Evolutionary conservation across 2,888 invertebrate genomes (phyloP), one percentile per base, ranked within the genome.

Genomic region (Atrina japonica): DNA sequence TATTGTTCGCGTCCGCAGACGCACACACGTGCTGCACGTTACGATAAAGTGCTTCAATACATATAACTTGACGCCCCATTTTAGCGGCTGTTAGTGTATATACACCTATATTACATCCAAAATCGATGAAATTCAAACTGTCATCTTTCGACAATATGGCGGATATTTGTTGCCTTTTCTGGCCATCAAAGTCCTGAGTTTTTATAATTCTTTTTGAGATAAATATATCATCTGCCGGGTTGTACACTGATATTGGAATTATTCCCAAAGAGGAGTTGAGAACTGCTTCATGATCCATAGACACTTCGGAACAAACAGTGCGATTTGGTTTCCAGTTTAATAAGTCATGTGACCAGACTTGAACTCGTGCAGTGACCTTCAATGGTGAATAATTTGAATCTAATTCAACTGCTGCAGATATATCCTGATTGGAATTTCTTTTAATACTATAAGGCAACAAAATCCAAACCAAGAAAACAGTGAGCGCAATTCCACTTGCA

Each of bases 11-110:
- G 5, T 43, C 27, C 9, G 60, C 30, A n/a, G 67, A 67, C 9
- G 52, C 21, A 45, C 67, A 67, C n/a, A 67, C 41, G 52, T 67
- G 59, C 29, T 67, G 25, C 11, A 67, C 52, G 45, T 67, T 67
- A 23, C 59, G 25, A 30, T 67, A 60, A 40, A 67, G 60, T 23
- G 67, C 67, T 23, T 67, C 67, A 16, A 67, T 30, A 7, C 60
- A 47, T 1, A 67, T 6, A 52, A 67, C 67, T n/a, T 67, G 59
- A 43, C 67, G 27, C 5, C 67, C 67, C n/a, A 60, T n/a, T 50
- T 67, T 59, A 29, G 67, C 67, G 40, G 59, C 50, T 27, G 60
- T 30, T 30, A 67, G 30, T 0, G 67, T 43, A 29, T 67, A 67
- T 7, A 52, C 52, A 3, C 67, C 67, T 11, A 67, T 18, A 40